A percentile compares a stretch with the other conserved stretches of the same genome.
phyloP scores from a whole-genome alignment of 2,797 vertebrate genomes.

The Dendrocincla fuliginosa region DNA sequence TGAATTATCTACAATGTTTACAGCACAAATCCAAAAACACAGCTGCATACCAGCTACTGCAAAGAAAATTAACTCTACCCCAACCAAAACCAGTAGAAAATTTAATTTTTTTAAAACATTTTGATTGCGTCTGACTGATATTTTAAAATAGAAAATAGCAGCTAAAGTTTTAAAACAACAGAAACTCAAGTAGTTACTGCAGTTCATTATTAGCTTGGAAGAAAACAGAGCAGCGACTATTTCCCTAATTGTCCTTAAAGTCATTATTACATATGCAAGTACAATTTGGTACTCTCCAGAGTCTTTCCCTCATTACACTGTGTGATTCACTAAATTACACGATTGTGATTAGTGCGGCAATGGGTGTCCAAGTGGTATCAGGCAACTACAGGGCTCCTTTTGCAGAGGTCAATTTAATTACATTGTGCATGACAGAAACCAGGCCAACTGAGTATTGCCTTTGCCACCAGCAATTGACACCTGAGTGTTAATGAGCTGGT shows the following conservation, averaged over 20 bases:
- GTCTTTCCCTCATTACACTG: conserved; percentile 62
- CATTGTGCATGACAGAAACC: conserved; percentile 79
- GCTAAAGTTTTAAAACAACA: conserved; percentile 42
- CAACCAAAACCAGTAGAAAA: background rate
- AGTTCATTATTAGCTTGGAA: conserved; percentile 66
- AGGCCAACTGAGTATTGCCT: conserved; percentile 80
- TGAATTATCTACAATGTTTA: background rate
- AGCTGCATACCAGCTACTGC: background rate
- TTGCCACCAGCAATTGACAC: conserved; percentile 84
- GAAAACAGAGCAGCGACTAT: conserved; percentile 58
- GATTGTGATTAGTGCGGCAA: conserved; percentile 71
- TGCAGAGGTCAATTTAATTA: conserved; percentile 84
- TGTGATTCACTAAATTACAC: conserved; percentile 71
- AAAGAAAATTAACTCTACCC: background rate
- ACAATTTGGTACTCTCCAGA: conserved; percentile 55
- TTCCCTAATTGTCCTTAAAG: conserved; percentile 66
- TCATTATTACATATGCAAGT: conserved; percentile 68
- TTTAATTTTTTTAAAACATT: background rate
- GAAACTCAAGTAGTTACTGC: conserved; percentile 36
- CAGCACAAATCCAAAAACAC: background rate
- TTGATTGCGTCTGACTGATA: background rate
- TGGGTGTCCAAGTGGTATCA: conserved; percentile 76
- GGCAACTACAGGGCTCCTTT: conserved; percentile 74
- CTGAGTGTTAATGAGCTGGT: conserved; percentile 88
- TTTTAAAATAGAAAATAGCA: conserved; percentile 27